Base-by-base conservation (phyloP, 2,888 invertebrate genomes). In the Caenorhabditis wallacei region DNA sequence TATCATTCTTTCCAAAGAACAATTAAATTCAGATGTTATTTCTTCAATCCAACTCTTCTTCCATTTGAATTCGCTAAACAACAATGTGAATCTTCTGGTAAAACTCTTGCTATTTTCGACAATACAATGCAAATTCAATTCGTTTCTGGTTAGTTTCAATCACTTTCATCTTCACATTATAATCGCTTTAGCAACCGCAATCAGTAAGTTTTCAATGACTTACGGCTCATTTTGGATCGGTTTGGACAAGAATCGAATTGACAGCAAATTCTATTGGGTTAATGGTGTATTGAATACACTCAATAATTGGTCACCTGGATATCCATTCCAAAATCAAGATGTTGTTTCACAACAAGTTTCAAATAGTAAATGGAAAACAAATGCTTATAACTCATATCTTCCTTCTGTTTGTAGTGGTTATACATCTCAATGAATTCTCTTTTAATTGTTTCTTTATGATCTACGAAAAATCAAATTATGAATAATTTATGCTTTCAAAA, bases 141-240 rank as follows among this genome's bases (percentile, higher is more conserved):
- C 22, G 80, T 80, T 0, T 59, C 72, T 7, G 66, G 80, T 80
- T 11, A 61, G 68, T 68, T 22, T 57, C 37, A 7, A 26, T 40
- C 37, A 20, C n/a, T 24, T 68, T 40, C n/a, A 26, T 61, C n/a
- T n/a, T 4, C 20, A 24, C 30, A 35, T 30, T 48, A 18, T 63
- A 26, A 76, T 35, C 37, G 51, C 18, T 79, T 56, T 43, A 80
- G 80, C 80, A 13, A 66, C 48, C 30, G 72, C 80, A 22, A 61
- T 71, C 59, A 61, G 59, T 30, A 66, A 80, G 40, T 80, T 80
- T 35, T 72, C 66, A 1, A 68, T 71, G 63, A 80, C 18, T 1
- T 80, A 80, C 53, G 71, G 71, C 20, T 57, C 68, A 4, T 80
- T 80, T 43, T 80, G 80, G 80, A 72, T 80, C 7, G 72, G 80